These are phyloP conservation scores for Stichopus horrens DNA, from an alignment of 53 echinoderm and acorn worm species.

Conservation along the genomic window DNA sequence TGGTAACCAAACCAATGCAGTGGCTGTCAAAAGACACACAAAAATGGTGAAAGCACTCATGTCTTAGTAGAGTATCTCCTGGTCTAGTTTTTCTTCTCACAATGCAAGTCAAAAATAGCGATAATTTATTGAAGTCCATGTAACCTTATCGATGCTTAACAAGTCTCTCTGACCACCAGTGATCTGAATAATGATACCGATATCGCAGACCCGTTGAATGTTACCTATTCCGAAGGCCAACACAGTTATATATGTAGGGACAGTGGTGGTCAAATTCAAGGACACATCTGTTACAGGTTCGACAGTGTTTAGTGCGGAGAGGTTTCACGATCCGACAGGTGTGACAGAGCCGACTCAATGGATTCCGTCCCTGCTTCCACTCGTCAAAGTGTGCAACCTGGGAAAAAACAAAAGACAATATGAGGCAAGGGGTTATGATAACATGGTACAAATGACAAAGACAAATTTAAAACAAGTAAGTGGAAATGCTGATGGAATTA, in stretches of 20 bases:
- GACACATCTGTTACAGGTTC: conserved; percentile 94
- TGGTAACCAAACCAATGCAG: too few relatives aligned
- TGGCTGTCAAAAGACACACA: too few relatives aligned
- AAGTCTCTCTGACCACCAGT: background rate
- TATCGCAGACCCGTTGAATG: background rate
- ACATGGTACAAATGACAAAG: background rate
- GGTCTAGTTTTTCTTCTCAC: too few relatives aligned
- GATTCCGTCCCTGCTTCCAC: conserved; percentile 95
- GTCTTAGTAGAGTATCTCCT: too few relatives aligned
- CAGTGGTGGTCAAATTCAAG: conserved; percentile 96
- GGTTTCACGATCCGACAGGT: conserved; percentile 96
- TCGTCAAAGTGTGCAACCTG: conserved; percentile 99
- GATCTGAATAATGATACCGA: background rate
- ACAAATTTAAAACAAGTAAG: too few relatives aligned
- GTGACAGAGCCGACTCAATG: conserved; percentile 82
- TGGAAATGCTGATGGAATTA: too few relatives aligned
- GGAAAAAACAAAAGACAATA: background rate
- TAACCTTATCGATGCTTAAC: background rate
- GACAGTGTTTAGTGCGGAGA: conserved; percentile 92
- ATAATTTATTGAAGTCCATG: background rate
- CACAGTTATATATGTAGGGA: conserved; percentile 98
- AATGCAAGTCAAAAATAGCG: background rate
- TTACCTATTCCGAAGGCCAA: conserved; percentile 89
- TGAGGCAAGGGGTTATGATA: too few relatives aligned
- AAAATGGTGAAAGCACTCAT: too few relatives aligned